Conservation (phyloP, 2,113 vertebrate species). For the Bujurquina vittata region DNA sequence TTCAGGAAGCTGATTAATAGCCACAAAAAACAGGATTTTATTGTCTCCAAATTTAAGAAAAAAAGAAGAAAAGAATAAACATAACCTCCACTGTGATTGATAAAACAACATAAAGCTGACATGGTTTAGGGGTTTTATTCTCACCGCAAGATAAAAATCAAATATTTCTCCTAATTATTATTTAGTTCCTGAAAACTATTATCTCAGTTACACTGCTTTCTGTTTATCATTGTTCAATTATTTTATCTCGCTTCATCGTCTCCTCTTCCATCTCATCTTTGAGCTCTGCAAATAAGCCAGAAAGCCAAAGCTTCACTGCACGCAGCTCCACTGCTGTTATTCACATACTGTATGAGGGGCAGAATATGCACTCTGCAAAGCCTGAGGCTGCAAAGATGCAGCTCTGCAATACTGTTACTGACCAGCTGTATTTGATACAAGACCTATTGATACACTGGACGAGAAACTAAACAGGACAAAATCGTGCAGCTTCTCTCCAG, state of each 20-base stretch:
- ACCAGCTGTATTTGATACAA: constrained; percentile 25
- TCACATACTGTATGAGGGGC: constrained; percentile 17
- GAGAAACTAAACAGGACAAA: background rate
- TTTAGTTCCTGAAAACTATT: background rate
- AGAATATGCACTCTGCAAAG: constrained; percentile 23
- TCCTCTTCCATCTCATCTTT: constrained; percentile 42
- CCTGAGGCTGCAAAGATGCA: constrained; percentile 26
- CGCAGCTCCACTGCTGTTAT: constrained; percentile 63
- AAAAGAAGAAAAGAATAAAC: no score
- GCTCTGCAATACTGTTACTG: constrained; percentile 36
- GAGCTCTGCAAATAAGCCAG: constrained; percentile 61
- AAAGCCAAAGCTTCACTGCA: constrained; percentile 48
- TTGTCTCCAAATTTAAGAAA: background rate
- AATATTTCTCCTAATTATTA: background rate
- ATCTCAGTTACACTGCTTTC: background rate
- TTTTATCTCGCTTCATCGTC: constrained; percentile 15
- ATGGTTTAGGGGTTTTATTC: background rate
- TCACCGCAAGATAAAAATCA: background rate
- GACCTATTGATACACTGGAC: background rate
- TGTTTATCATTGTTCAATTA: constrained; percentile 5
- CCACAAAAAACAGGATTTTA: background rate
- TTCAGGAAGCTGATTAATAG: background rate
- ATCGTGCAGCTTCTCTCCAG: background rate
- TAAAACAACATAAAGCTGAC: background rate
- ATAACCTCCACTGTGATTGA: no score